Evolutionary conservation across 2,888 invertebrate species (phyloP).

Genomic region (Holacanthella duospinosa): DNA sequence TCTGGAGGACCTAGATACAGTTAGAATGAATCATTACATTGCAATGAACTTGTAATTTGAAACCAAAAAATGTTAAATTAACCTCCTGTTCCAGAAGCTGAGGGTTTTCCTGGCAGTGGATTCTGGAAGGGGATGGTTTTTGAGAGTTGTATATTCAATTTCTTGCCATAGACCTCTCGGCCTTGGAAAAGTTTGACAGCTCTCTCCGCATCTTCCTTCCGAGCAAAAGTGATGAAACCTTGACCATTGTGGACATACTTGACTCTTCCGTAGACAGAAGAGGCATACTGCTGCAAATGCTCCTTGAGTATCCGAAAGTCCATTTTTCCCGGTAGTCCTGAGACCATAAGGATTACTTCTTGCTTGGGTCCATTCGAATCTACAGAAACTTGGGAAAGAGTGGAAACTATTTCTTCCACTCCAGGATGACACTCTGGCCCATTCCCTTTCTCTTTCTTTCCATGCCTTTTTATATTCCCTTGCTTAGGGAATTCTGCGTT

Average conservation of each 20-base stretch:
- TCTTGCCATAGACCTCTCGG: slow-evolving; percentile 12
- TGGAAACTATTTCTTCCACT: background rate
- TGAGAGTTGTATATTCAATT: slow-evolving; percentile 1
- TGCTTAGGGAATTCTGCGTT: no score
- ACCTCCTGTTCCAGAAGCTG: background rate
- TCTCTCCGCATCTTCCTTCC: slow-evolving; percentile 5
- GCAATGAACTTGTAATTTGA: background rate
- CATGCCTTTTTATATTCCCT: no score
- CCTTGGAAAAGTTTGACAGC: slow-evolving; percentile 11
- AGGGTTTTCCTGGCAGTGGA: background rate
- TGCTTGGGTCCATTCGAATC: no score
- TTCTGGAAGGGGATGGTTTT: slow-evolving; percentile 6
- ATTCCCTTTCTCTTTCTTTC: no score
- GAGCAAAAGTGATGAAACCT: slow-evolving; percentile 9
- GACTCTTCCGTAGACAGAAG: slow-evolving; percentile 4
- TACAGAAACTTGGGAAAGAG: no score
- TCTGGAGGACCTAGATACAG: background rate
- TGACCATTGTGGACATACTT: slow-evolving; percentile 13
- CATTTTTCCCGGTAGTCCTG: slow-evolving; percentile 13
- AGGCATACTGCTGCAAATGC: slow-evolving; percentile 6
- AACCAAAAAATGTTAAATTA: background rate
- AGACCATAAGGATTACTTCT: slow-evolving; percentile 9
- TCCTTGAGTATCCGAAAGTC: slow-evolving; percentile 9
- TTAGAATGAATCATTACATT: no score
- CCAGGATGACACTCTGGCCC: no score